Evolutionary conservation across 2,113 vertebrate genomes (phyloP).

Genomic region (Phrynocephalus versicolor): DNA sequence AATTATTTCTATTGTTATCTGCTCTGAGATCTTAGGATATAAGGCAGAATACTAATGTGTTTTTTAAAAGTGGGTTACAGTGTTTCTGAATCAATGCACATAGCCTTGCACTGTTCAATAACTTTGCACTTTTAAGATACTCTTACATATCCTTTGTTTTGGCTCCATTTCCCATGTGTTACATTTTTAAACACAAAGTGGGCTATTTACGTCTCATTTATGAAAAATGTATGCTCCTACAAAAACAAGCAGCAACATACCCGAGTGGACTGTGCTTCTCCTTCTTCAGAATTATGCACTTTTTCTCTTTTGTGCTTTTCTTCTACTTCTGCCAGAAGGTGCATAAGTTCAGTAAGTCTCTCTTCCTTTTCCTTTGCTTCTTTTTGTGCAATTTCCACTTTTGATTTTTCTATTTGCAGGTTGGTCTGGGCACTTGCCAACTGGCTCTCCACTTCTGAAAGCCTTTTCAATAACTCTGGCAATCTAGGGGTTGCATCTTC

Average conservation of each 20-base stretch:
- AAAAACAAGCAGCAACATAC: slow-evolving; percentile 41
- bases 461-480: slow-evolving; percentile 76
- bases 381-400: slow-evolving; percentile 80
- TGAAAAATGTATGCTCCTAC: neutral
- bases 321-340: slow-evolving; percentile 76
- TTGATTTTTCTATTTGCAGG: slow-evolving; percentile 84
- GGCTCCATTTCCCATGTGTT: neutral
- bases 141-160: neutral
- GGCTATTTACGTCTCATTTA: neutral
- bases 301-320: slow-evolving; percentile 46
- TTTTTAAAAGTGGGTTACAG: too few relatives aligned
- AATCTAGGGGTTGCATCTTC: slow-evolving; percentile 66
- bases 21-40: too few relatives aligned
- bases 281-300: slow-evolving; percentile 37
- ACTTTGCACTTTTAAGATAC: neutral
- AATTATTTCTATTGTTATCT: too few relatives aligned
- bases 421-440: slow-evolving; percentile 76
- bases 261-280: slow-evolving; percentile 22
- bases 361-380: slow-evolving; percentile 83
- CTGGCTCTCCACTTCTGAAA: slow-evolving; percentile 83
- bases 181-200: neutral
- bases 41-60: too few relatives aligned
- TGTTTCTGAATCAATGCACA: too few relatives aligned
- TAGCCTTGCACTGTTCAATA: neutral
- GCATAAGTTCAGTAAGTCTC: slow-evolving; percentile 79